Evolutionary conservation across 2,888 invertebrate species (phyloP).

Genomic region (Microctonus brassicae): DNA sequence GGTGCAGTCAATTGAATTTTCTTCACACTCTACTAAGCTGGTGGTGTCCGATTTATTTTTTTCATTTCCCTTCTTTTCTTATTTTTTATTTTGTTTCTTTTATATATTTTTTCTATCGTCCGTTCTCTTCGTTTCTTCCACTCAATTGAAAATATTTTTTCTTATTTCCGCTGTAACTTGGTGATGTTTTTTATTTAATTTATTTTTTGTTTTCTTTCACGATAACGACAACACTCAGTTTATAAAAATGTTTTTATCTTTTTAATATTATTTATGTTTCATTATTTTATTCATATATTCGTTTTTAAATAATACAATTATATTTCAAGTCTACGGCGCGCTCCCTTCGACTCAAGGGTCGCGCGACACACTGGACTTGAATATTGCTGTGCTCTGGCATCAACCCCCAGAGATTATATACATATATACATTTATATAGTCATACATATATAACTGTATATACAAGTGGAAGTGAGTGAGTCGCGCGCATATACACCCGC

Average conservation of each 20-base stretch:
- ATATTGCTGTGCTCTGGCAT: conserved; percentile 45
- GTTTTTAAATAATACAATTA: neutral
- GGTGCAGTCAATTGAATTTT: neutral
- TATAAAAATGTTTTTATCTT: neutral
- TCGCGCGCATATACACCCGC: conserved; percentile 17
- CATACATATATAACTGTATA: conserved; percentile 1
- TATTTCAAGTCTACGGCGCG: neutral
- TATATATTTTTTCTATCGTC: neutral
- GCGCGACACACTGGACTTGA: conserved; percentile 62
- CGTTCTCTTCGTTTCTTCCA: neutral
- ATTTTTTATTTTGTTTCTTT: neutral
- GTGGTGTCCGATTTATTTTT: too few relatives aligned
- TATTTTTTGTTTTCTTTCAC: neutral
- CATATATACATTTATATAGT: too few relatives aligned
- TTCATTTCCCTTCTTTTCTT: neutral
- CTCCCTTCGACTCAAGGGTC: conserved; percentile 49
- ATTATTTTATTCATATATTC: neutral
- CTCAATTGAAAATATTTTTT: neutral
- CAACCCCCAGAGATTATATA: conserved; percentile 39
- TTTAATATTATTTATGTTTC: neutral
- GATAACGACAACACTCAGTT: neutral
- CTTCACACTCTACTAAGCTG: neutral
- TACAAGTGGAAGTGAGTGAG: conserved; percentile 22
- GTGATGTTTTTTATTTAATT: neutral
- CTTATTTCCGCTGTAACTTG: too few relatives aligned